Evolutionary conservation across 2,113 vertebrate genomes (phyloP).

Genomic region (Mobula birostris): DNA sequence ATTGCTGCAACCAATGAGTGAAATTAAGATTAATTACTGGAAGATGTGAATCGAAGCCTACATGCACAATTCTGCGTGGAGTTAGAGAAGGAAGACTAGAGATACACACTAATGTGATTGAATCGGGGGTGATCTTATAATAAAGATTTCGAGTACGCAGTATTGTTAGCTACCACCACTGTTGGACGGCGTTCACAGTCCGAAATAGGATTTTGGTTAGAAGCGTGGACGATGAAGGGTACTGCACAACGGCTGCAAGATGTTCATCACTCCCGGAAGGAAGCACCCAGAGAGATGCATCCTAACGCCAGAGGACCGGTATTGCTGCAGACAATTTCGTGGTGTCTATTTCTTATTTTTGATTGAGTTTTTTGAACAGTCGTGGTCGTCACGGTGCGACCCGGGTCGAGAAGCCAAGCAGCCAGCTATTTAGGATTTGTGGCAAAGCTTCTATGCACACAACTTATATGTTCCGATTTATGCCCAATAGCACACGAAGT

Average conservation of each 20-base stretch:
- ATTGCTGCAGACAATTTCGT: neutral
- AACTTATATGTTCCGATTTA: neutral
- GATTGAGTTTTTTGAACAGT: neutral
- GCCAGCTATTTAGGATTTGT: neutral
- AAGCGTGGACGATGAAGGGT: neutral
- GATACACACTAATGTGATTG: neutral
- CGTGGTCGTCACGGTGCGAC: neutral
- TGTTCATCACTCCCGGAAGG: too few relatives aligned
- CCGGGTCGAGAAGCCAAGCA: neutral
- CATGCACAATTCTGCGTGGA: too few relatives aligned
- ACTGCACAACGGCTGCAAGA: too few relatives aligned
- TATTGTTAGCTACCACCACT: neutral
- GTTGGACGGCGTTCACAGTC: neutral
- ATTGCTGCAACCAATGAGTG: neutral
- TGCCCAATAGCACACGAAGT: neutral
- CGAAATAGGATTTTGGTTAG: neutral
- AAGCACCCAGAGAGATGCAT: neutral
- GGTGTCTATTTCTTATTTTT: neutral
- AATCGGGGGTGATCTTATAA: neutral
- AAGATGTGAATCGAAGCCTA: neutral
- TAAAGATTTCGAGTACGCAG: neutral
- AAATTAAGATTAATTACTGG: neutral
- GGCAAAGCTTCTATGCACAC: neutral
- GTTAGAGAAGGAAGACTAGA: neutral
- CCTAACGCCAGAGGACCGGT: neutral